Conservation (phyloP, 2,797 vertebrate species). For the Etheostoma nigrum region DNA sequence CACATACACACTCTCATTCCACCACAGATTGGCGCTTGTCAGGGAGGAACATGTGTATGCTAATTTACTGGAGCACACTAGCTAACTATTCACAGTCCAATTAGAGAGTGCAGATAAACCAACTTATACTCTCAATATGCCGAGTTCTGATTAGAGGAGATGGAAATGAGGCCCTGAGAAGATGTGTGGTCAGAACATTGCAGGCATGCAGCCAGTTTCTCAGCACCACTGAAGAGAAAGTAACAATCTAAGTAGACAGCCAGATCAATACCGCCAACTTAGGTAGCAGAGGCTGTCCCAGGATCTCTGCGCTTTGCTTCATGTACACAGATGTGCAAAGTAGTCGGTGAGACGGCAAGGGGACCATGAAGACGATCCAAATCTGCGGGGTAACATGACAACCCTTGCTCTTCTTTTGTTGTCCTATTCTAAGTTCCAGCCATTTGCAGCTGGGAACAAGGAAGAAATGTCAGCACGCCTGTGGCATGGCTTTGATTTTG, state of each 20-base stretch:
- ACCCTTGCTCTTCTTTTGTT: conserved; percentile 40
- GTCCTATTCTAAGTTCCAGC: conserved; percentile 31
- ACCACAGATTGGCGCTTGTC: conserved; percentile 60
- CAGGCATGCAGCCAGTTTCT: conserved; percentile 59
- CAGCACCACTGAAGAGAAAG: conserved; percentile 37
- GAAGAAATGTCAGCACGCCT: conserved; percentile 47
- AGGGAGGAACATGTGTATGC: conserved; percentile 69
- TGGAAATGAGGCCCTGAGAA: conserved; percentile 66
- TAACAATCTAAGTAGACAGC: conserved; percentile 47
- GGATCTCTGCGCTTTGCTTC: conserved; percentile 30
- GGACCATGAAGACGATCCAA: conserved; percentile 24
- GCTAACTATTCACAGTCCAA: conserved; percentile 70
- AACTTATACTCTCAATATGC: conserved; percentile 64
- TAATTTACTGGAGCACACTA: conserved; percentile 59
- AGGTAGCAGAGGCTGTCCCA: conserved; percentile 38
- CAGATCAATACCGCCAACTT: conserved; percentile 58
- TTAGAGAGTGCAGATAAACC: conserved; percentile 74
- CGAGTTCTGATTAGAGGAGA: conserved; percentile 72
- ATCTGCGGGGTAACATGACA: conserved; percentile 50
- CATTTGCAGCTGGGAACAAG: conserved; percentile 45
- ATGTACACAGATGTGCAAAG: conserved; percentile 50
- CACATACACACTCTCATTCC: conserved; percentile 48
- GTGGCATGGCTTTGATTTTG: conserved; percentile 57
- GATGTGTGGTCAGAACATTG: conserved; percentile 51
- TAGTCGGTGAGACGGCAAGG: conserved; percentile 39